phyloP scores from a whole-genome alignment of 2,113 vertebrate species.

The Microtus oregoni region DNA sequence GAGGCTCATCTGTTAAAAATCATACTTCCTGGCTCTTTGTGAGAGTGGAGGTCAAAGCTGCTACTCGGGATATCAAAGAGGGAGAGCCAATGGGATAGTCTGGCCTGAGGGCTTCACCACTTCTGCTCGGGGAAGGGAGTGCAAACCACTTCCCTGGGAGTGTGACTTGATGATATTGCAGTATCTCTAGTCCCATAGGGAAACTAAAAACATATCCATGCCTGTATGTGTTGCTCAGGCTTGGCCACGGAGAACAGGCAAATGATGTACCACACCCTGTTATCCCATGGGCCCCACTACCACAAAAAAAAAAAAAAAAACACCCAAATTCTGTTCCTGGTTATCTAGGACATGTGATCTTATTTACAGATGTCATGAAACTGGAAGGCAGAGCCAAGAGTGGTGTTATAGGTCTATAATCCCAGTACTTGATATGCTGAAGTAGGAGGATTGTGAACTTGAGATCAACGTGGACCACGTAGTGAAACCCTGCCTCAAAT shows the following conservation, averaged over 20 bases:
- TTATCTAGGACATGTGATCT: background rate
- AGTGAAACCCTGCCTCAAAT: background rate
- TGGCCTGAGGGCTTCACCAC: background rate
- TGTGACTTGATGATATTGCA: background rate
- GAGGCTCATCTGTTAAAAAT: background rate
- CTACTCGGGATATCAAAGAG: background rate
- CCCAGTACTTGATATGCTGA: background rate
- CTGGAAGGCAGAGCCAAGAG: background rate
- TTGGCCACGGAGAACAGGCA: background rate
- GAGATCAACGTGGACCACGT: background rate
- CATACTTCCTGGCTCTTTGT: background rate
- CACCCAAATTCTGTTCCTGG: too few species aligned
- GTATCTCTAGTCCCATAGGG: background rate
- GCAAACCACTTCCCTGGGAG: background rate
- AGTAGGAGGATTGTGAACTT: background rate
- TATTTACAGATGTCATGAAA: background rate
- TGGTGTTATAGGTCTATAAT: background rate
- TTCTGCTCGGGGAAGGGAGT: background rate
- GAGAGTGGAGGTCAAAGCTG: background rate
- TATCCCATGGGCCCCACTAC: background rate
- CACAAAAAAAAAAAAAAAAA: background rate
- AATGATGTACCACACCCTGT: background rate
- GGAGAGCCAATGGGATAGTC: background rate
- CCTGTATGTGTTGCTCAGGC: background rate
- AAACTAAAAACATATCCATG: background rate